Percentiles rank a stretch among this genome's conserved stretches.
These are phyloP conservation scores for Drosophila meridionalis DNA, from an alignment of 2,888 invertebrate species.

Conservation along the genomic window DNA sequence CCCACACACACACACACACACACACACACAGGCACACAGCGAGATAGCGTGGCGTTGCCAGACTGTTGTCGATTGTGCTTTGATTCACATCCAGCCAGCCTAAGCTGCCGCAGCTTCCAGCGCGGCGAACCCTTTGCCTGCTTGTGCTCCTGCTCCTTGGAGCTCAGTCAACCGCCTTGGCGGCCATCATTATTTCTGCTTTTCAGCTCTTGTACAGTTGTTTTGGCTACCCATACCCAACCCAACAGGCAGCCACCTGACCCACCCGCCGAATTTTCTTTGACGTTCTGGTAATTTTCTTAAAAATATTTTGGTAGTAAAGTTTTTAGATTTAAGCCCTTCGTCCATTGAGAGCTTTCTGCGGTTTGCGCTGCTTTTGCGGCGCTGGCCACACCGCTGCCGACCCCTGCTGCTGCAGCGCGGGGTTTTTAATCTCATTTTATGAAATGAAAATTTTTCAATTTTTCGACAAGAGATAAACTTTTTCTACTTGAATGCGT, in stretches of 20 bases:
- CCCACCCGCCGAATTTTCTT: constrained; percentile 40
- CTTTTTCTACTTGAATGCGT: constrained; percentile 81
- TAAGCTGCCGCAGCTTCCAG: constrained; percentile 48
- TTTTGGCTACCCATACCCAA: constrained; percentile 18
- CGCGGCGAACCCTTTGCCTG: constrained; percentile 46
- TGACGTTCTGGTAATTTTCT: constrained; percentile 72
- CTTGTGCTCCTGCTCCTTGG: constrained; percentile 1
- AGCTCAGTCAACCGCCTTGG: constrained; percentile 43
- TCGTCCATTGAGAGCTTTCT: constrained; percentile 64
- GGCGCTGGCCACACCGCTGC: constrained; percentile 9
- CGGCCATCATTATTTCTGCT: constrained; percentile 75
- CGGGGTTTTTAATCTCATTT: constrained; percentile 77
- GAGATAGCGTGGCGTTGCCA: constrained; percentile 65
- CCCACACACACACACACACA: constrained; percentile 34
- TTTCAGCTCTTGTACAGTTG: constrained; percentile 52
- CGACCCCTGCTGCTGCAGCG: not conserved
- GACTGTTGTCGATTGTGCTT: constrained; percentile 52
- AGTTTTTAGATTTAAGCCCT: constrained; percentile 76
- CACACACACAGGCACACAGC: constrained; percentile 26
- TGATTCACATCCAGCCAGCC: constrained; percentile 37
- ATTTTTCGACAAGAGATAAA: constrained; percentile 80
- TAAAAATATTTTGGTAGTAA: constrained; percentile 76
- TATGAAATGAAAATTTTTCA: constrained; percentile 80
- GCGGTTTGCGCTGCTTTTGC: constrained; percentile 63
- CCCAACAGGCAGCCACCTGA: not conserved